phyloP scores from a whole-genome alignment of 2,113 vertebrate species.

The Puntigrus tetrazona region DNA sequence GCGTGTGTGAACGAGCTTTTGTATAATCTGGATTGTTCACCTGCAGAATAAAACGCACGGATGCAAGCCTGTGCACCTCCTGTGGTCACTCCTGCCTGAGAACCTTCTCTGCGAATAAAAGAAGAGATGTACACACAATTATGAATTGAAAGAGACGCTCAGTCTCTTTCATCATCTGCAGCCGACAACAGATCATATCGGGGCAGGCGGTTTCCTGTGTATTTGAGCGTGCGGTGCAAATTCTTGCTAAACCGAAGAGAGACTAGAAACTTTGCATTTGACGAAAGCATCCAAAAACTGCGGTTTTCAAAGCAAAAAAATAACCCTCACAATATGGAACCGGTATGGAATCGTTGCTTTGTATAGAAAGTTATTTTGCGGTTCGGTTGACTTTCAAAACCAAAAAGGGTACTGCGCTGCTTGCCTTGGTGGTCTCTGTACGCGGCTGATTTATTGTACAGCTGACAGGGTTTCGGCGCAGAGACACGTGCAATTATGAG shows the following conservation, averaged over 20 bases:
- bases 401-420: neutral
- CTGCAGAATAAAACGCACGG: neutral
- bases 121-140: neutral
- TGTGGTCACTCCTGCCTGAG: neutral
- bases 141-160: conserved; percentile 35
- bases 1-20: neutral
- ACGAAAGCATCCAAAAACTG: neutral
- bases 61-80: neutral
- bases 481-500: neutral
- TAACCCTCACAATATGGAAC: neutral
- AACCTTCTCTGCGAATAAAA: neutral
- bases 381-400: neutral
- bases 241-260: neutral
- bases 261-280: neutral
- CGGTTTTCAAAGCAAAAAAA: neutral
- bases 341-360: neutral
- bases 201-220: conserved; percentile 21
- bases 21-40: neutral
- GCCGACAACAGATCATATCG: conserved; percentile 37
- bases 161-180: conserved; percentile 41
- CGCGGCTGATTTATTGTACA: neutral
- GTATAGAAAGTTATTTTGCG: neutral
- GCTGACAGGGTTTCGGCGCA: neutral
- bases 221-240: neutral
- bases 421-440: neutral